Conservation (phyloP, 2,797 vertebrate genomes). For the Neosilurus hyrtlii region DNA sequence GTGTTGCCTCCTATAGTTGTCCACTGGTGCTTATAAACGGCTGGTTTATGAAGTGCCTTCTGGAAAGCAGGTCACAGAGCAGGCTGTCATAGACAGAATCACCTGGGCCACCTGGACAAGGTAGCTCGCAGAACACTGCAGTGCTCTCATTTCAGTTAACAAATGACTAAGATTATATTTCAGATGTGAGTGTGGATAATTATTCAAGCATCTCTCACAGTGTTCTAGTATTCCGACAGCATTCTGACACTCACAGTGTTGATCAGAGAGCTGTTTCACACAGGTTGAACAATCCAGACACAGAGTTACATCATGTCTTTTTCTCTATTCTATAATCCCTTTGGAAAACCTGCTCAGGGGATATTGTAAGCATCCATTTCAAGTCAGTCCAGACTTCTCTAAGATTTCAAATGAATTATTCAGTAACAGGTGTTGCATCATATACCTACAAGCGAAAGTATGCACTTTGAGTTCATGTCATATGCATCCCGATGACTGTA, state of each 20-base stretch:
- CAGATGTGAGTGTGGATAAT: not conserved
- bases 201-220: not conserved
- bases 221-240: not conserved
- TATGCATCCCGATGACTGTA: not conserved
- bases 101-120: slow-evolving; percentile 99
- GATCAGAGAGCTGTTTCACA: not conserved
- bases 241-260: not conserved
- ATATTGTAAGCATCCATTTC: slow-evolving; percentile 1
- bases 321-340: not conserved
- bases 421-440: not conserved
- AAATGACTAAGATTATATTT: not conserved
- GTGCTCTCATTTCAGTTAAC: not conserved
- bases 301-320: slow-evolving; percentile 5
- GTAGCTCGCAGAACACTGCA: slow-evolving; percentile 66
- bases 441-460: not conserved
- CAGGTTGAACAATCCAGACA: not conserved
- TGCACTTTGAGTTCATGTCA: not conserved
- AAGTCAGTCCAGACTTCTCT: not conserved
- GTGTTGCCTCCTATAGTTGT: slow-evolving; percentile 75
- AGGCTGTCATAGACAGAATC: slow-evolving; percentile 89
- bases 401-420: not conserved
- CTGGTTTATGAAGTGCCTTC: slow-evolving; percentile 97
- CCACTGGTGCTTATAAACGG: slow-evolving; percentile 95
- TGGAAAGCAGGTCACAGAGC: slow-evolving; percentile 91
- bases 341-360: not conserved